Conservation (phyloP, 2,113 vertebrate species). For the Parus major region DNA sequence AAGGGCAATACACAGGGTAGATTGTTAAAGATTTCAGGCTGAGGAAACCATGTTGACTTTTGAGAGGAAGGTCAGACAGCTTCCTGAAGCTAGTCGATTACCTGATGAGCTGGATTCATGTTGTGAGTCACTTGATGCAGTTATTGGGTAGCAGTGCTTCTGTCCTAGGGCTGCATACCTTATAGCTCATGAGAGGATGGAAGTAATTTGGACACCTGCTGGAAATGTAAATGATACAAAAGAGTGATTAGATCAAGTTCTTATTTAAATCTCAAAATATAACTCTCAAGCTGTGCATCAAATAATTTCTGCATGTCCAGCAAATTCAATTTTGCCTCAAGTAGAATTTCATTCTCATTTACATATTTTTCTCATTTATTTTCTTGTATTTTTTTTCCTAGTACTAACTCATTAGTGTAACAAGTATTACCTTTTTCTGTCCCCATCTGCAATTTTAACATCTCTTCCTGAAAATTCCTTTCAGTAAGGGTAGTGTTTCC, state of each 20-base stretch:
- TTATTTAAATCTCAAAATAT: constrained; percentile 41
- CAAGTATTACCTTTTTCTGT: neutral
- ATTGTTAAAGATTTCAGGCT: neutral
- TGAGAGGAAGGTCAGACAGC: neutral
- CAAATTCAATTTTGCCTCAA: neutral
- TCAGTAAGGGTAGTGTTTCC: neutral
- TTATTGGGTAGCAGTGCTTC: neutral
- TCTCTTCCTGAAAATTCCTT: neutral
- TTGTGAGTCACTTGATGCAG: neutral
- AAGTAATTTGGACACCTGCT: constrained; percentile 9
- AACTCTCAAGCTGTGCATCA: neutral
- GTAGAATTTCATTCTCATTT: neutral
- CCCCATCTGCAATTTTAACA: neutral
- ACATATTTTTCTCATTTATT: neutral
- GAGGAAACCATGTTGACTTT: neutral
- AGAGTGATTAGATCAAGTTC: neutral
- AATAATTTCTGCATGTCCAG: neutral
- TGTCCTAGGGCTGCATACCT: neutral
- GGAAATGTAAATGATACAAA: neutral
- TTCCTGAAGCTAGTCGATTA: neutral
- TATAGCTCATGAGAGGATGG: neutral
- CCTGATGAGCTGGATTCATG: neutral
- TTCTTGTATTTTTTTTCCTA: neutral
- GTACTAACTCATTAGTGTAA: neutral
- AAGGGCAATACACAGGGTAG: neutral